Evolutionary conservation across 2,113 vertebrate species (phyloP).

Genomic region (Indicator indicator): DNA sequence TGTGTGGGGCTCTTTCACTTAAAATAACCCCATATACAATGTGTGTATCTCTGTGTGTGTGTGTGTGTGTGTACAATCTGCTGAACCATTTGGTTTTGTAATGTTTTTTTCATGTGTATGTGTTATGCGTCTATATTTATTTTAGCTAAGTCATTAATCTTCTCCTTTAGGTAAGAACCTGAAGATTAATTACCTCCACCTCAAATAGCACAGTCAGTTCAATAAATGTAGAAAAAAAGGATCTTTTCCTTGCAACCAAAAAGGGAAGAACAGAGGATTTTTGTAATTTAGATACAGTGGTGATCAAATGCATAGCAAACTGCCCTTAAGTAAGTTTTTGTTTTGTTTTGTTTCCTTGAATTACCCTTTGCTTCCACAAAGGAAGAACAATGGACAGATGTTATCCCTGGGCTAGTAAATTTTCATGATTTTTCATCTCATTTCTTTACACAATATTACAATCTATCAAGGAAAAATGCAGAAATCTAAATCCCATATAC

Average conservation of each 20-base stretch:
- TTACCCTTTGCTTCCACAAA: neutral
- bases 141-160: neutral
- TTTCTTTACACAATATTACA: neutral
- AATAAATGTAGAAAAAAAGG: neutral
- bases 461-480: neutral
- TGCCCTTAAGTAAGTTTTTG: neutral
- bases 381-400: neutral
- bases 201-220: neutral
- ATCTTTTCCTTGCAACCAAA: neutral
- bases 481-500: neutral
- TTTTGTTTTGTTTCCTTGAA: neutral
- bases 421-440: neutral
- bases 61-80: neutral
- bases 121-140: neutral
- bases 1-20: neutral
- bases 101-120: rapidly evolving
- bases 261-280: neutral
- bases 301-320: neutral
- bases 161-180: neutral
- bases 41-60: rapidly evolving
- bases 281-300: neutral
- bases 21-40: neutral
- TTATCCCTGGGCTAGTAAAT: neutral
- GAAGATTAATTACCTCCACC: neutral
- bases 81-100: neutral